Base-by-base conservation (phyloP, 2,888 invertebrate genomes). In the Sinohyriopsis cumingii region DNA sequence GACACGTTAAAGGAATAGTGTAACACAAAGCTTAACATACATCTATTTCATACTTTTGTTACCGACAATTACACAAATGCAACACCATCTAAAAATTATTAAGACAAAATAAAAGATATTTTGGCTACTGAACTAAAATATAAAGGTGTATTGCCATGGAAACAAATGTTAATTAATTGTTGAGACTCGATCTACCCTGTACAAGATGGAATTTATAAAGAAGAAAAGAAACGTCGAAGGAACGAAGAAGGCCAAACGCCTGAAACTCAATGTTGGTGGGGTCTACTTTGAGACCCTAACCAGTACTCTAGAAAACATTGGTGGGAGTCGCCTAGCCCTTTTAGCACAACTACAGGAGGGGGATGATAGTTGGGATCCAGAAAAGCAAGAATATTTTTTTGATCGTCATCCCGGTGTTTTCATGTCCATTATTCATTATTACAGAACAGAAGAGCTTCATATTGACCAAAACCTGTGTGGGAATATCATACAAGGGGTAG, bases 391-490 rank as follows among this genome's bases (percentile, higher is more conserved):
- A 69, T 89, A 83, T 72, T 89, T 89, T 76, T 89, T 89, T 73
- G 89, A 89, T 75, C 73, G 88, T 20, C 87, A 89, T 70, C 86
- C 89, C 0, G 83, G 84, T 4, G 87, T 85, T 6, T 89, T 89
- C 68, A 80, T 84, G 1, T 75, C 83, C 25, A 81, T 89, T 15
- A 77, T 89, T 55, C 86, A 89, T 55, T 89, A 84, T 68, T 87
- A 88, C 71, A 71, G 89, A 3, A 84, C 86, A 0, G 87, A 87
- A 33, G 88, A 89, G 75, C 83, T 89, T 9, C 89, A 89, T 72
- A 82, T 86, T 6, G 87, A 87, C 69, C 85, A 87, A 63, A 87
- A 84, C 67, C 73, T 88, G 4, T 89, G 89, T 75, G 89, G 89
- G 5, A 89, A 89, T 72, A 86, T 87, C 33, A 82, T 89, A 60